Evolutionary conservation across 2,113 vertebrate species (phyloP).

Genomic region (Spea bombifrons): DNA sequence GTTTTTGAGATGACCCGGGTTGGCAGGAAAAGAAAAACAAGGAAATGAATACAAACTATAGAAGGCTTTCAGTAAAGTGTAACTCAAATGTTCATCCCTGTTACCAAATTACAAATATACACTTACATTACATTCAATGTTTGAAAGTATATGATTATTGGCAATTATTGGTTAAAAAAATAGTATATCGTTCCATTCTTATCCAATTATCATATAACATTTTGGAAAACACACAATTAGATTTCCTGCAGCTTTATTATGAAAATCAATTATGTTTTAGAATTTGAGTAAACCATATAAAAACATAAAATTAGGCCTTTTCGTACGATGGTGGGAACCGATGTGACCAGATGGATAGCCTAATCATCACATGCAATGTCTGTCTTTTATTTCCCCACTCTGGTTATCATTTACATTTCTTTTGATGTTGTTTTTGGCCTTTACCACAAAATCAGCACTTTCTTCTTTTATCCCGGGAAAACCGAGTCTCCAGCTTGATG

Average conservation of each 20-base stretch:
- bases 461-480: conserved; percentile 38
- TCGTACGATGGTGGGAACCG: conserved; percentile 9
- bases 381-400: conserved; percentile 43
- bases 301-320: conserved; percentile 8
- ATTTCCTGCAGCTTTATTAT: not conserved
- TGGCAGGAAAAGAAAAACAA: too few relatives aligned
- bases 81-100: too few relatives aligned
- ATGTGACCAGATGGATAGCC: conserved; percentile 36
- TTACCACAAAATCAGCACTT: conserved; percentile 45
- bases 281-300: conserved; percentile 14
- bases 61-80: too few relatives aligned
- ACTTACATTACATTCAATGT: too few relatives aligned
- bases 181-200: not conserved
- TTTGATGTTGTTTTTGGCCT: conserved; percentile 43
- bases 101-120: too few relatives aligned
- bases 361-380: conserved; percentile 34
- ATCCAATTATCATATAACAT: conserved; percentile 6
- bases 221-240: conserved; percentile 1
- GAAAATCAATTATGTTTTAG: conserved; percentile 15
- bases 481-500: conserved; percentile 28
- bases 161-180: not conserved
- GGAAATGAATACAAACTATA: too few relatives aligned
- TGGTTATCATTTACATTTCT: conserved; percentile 38
- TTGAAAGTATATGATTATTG: too few relatives aligned
- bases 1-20: too few relatives aligned